Percentiles rank a stretch among this genome's conserved stretches.
Evolutionary conservation across 1,140 invertebrate species (phyloP).

Genomic region (Trinorchestia longiramus): DNA sequence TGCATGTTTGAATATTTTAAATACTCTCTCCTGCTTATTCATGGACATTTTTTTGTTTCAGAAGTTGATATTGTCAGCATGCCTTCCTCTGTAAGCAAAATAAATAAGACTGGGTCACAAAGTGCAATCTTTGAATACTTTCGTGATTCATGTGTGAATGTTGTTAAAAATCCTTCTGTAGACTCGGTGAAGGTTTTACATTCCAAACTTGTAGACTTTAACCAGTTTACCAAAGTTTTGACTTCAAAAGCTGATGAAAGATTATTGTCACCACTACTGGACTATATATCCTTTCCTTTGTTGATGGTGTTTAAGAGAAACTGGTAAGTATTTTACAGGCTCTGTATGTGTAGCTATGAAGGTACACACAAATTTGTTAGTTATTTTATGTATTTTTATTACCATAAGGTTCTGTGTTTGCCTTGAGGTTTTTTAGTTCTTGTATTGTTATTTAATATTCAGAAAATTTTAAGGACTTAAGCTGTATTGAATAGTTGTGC

Average conservation of each 20-base stretch:
- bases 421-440: no score
- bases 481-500: no score
- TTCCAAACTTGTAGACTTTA: background rate
- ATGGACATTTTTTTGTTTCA: background rate
- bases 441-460: no score
- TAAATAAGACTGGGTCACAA: background rate
- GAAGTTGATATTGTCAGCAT: background rate
- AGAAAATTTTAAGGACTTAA: no score
- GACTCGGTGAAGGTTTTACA: background rate
- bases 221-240: background rate
- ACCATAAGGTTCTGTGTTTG: no score
- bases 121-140: conserved; percentile 30
- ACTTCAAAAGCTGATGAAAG: background rate
- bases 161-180: conserved; percentile 14
- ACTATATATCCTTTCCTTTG: conserved; percentile 8
- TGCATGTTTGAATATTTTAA: background rate
- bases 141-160: background rate
- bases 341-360: background rate
- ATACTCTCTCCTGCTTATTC: background rate
- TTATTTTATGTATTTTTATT: background rate
- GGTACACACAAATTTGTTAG: background rate
- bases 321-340: background rate
- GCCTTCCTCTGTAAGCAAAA: background rate
- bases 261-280: background rate
- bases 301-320: background rate